A percentile compares a stretch with the other conserved stretches of the same genome.
Conservation (phyloP, 2,888 invertebrate species). For the Allolobophora icterica region DNA sequence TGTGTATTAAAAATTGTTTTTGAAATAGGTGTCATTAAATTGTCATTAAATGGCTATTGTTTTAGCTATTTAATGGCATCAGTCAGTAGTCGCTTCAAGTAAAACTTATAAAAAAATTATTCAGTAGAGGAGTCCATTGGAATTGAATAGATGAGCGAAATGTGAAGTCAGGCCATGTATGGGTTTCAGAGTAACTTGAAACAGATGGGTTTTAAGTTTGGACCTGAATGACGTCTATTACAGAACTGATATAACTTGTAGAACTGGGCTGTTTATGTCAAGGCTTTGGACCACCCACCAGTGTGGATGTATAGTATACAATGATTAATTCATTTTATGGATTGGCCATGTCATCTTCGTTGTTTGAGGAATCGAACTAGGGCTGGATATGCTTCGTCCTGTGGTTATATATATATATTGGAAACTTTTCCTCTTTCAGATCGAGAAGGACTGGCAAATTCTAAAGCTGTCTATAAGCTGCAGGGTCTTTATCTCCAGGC, state of each 20-base stretch:
- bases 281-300: background rate
- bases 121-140: too few relatives aligned
- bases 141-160: too few relatives aligned
- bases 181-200: too few relatives aligned
- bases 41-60: too few relatives aligned
- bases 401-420: background rate
- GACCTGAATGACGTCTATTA: background rate
- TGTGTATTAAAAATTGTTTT: too few relatives aligned
- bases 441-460: constrained; percentile 55
- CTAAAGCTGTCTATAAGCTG: constrained; percentile 56
- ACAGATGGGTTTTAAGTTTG: too few relatives aligned
- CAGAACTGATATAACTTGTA: background rate
- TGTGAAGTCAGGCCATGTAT: too few relatives aligned
- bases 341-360: background rate
- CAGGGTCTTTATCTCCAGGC: constrained; percentile 60
- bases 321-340: background rate
- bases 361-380: background rate
- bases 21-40: too few relatives aligned
- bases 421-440: constrained; percentile 50
- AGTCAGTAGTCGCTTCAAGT: too few relatives aligned
- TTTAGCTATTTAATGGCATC: too few relatives aligned
- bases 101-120: too few relatives aligned
- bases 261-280: background rate
- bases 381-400: background rate
- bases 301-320: background rate